Conservation (phyloP, 2,888 invertebrate species). For the Erebia aethiops region DNA sequence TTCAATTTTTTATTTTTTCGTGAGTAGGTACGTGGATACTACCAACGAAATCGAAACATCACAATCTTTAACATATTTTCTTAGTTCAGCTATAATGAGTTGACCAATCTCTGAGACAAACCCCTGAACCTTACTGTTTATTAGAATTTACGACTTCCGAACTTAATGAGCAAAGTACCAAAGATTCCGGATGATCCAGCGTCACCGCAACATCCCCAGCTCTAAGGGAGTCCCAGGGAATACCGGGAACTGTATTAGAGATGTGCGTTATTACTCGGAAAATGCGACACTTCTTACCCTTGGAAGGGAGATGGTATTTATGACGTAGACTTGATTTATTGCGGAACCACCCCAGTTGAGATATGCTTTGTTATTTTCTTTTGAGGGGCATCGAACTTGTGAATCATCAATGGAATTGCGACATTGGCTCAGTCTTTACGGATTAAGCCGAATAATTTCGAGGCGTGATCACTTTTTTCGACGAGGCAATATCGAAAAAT, state of each 20-base stretch:
- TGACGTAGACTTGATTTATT: constrained; percentile 66
- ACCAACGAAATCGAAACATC: too few species aligned
- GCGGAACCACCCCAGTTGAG: constrained; percentile 55
- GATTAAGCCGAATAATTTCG: constrained; percentile 18
- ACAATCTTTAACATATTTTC: too few species aligned
- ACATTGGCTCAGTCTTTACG: constrained; percentile 18
- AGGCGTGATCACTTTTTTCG: constrained; percentile 4
- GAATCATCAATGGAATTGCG: constrained; percentile 38
- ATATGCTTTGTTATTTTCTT: constrained; percentile 61
- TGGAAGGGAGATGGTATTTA: constrained; percentile 60
- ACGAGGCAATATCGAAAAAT: not conserved
- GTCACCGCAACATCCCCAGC: constrained; percentile 43
- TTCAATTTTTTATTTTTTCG: too few species aligned
- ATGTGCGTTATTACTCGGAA: constrained; percentile 64
- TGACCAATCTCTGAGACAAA: not conserved
- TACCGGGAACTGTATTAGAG: constrained; percentile 56
- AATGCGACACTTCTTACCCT: constrained; percentile 67
- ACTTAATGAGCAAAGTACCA: constrained; percentile 55
- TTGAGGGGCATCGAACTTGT: constrained; percentile 53
- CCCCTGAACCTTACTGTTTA: constrained; percentile 37
- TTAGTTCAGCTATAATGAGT: not conserved
- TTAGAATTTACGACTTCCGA: constrained; percentile 53
- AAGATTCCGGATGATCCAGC: constrained; percentile 45
- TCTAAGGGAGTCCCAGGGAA: constrained; percentile 43
- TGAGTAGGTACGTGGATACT: too few species aligned